Percentiles rank a stretch among this genome's conserved stretches.
Conservation (phyloP, 2,888 invertebrate species). For the Microchrysa polita region DNA sequence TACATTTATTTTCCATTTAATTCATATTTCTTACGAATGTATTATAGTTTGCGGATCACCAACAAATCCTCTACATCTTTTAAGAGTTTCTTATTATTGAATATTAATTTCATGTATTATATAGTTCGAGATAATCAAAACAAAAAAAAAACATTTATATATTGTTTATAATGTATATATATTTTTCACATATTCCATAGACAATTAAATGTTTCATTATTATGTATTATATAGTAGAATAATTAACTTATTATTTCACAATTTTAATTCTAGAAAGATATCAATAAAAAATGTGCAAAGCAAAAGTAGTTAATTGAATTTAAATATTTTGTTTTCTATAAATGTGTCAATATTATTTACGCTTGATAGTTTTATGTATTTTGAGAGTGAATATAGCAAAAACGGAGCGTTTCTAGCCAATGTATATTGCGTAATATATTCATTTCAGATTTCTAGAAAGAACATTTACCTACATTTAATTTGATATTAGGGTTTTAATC, state of each 20-base stretch:
- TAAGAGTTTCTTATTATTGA: slow-evolving; percentile 8
- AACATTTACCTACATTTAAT: too few species aligned
- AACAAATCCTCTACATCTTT: slow-evolving; percentile 5
- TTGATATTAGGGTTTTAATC: too few species aligned
- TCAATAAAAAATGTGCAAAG: too few species aligned
- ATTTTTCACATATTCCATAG: not conserved
- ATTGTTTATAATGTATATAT: slow-evolving; percentile 14
- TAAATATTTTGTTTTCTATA: too few species aligned
- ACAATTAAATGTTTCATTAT: slow-evolving; percentile 14
- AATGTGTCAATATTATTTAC: too few species aligned
- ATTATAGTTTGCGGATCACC: not conserved
- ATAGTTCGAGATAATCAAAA: not conserved
- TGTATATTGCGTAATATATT: too few species aligned
- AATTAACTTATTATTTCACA: not conserved
- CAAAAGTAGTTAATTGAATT: too few species aligned
- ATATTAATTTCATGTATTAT: not conserved
- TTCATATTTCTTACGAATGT: not conserved
- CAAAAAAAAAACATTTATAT: slow-evolving; percentile 14
- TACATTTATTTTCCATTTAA: slow-evolving; percentile 30
- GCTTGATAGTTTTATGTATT: too few species aligned
- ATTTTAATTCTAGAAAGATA: too few species aligned
- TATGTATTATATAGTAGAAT: not conserved
- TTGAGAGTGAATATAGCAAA: too few species aligned
- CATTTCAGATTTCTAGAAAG: too few species aligned
- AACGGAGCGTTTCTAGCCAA: too few species aligned